Evolutionary conservation across 2,888 invertebrate species (phyloP).

Genomic region (Parasteatoda lunata): DNA sequence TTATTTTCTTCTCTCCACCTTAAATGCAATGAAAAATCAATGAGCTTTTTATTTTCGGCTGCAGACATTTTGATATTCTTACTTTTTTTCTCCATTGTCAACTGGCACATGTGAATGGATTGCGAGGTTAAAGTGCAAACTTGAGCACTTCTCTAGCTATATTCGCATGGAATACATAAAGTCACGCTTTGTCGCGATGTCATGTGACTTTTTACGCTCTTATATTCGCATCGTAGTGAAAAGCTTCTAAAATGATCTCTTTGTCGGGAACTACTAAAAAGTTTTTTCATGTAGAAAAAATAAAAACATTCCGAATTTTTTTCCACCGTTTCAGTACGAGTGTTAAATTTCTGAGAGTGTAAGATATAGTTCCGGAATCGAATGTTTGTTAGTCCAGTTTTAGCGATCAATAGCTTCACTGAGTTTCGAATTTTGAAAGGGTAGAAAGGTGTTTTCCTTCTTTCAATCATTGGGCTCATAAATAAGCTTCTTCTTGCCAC

Average conservation of each 20-base stretch:
- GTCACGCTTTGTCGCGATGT: background rate
- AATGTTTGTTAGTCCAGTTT: background rate
- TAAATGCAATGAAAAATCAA: background rate
- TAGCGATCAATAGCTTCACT: background rate
- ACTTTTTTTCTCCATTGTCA: background rate
- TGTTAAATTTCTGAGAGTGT: background rate
- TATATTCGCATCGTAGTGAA: background rate
- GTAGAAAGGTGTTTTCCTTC: no score
- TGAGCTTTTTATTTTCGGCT: background rate
- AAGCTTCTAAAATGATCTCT: background rate
- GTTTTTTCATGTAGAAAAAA: background rate
- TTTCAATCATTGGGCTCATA: no score
- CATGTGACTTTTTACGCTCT: background rate
- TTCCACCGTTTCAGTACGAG: background rate
- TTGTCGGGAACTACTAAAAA: background rate
- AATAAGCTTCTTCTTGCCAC: background rate
- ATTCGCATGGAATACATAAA: background rate
- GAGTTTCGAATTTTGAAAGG: no score
- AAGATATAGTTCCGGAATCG: background rate
- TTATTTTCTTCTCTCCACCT: no score
- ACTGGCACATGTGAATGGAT: background rate
- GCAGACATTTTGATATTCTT: no score
- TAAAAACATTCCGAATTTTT: background rate
- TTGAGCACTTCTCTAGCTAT: background rate
- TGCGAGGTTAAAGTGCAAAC: background rate